These are phyloP conservation scores for Daboia siamensis DNA, from an alignment of 2,113 vertebrate genomes.

Conservation along the genomic window DNA sequence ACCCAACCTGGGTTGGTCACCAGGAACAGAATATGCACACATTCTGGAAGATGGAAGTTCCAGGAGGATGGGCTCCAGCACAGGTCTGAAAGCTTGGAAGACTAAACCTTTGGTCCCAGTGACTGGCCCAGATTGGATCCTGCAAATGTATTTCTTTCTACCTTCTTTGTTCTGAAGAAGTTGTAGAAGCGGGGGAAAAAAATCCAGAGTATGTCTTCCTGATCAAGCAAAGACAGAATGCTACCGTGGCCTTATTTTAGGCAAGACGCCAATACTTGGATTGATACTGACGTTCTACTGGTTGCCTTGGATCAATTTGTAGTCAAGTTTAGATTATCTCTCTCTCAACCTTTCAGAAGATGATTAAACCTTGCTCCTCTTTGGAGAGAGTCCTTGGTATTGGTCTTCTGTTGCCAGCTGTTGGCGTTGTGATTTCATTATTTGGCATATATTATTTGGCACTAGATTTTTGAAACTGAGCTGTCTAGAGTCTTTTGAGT, in stretches of 20 bases:
- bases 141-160: background rate
- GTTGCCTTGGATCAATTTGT: background rate
- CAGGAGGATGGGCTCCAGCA: too few species aligned
- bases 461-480: background rate
- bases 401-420: background rate
- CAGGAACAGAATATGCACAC: too few species aligned
- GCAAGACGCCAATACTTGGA: background rate
- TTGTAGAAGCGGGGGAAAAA: too few species aligned
- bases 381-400: background rate
- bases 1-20: too few species aligned
- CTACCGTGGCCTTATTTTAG: background rate
- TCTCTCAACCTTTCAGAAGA: background rate
- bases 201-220: background rate
- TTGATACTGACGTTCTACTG: background rate
- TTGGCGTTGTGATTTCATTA: background rate
- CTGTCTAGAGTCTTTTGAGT: background rate
- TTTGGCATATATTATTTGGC: background rate
- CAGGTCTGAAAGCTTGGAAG: too few species aligned
- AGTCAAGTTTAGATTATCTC: background rate
- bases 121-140: too few species aligned
- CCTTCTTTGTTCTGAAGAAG: too few species aligned
- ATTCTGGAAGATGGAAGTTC: too few species aligned
- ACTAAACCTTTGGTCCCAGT: too few species aligned
- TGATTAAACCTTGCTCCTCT: background rate
- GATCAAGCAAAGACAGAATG: too few species aligned